A percentile compares a stretch with the other conserved stretches of the same genome.
These are phyloP conservation scores for Peromyscus attwateri DNA, from an alignment of 2,797 vertebrate genomes.

Conservation along the genomic window DNA sequence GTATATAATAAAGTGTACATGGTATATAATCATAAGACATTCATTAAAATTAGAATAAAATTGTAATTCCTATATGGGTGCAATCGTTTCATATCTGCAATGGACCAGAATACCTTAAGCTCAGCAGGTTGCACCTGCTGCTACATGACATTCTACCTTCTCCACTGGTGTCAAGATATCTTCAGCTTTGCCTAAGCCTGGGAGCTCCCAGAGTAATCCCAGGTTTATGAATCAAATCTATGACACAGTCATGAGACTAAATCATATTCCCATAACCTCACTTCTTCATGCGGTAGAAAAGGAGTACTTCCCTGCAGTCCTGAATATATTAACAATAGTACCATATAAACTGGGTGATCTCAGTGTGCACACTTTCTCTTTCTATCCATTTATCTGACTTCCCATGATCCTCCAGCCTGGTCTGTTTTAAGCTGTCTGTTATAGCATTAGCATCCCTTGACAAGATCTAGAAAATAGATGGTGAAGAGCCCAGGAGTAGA, in stretches of 20 bases:
- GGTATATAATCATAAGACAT: not conserved
- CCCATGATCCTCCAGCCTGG: not conserved
- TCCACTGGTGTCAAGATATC: not conserved
- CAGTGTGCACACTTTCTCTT: not conserved
- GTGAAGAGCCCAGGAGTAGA: not conserved
- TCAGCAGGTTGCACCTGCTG: not conserved
- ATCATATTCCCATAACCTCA: not conserved
- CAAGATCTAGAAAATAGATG: not conserved
- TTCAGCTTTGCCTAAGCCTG: not conserved
- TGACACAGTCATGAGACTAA: not conserved
- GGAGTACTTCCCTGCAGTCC: not conserved
- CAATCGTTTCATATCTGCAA: not conserved
- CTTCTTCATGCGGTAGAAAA: not conserved
- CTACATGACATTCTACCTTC: not conserved
- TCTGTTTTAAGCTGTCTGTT: not conserved
- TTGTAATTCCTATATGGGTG: not conserved
- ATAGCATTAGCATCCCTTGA: not conserved
- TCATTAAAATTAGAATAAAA: conserved; percentile 8
- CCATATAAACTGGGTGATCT: not conserved
- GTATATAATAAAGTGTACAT: not conserved
- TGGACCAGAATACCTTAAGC: not conserved
- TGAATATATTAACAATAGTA: not conserved
- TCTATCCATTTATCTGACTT: not conserved
- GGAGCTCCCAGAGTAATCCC: not conserved
- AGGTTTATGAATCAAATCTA: not conserved